Base-by-base conservation (phyloP, 2,113 vertebrate species). In the Hiodon alosoides region DNA sequence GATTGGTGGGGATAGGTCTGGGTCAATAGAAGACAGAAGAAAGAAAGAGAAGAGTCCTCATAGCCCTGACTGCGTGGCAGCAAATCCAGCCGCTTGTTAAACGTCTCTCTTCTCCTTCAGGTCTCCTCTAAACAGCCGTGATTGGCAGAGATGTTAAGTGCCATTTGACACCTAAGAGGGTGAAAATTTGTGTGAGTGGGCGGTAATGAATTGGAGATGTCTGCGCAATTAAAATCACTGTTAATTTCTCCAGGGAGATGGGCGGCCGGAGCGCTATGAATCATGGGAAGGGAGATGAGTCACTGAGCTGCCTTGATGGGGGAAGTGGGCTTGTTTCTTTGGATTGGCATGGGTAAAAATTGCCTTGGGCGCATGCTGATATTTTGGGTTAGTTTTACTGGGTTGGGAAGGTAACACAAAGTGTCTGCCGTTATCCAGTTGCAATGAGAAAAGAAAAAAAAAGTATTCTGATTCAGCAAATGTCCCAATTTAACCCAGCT, bases 91-190 rank as follows among this genome's bases (percentile, higher is more conserved):
- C 71, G 72, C 70, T 76, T 74, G n/a, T 58, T 73, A 59, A 66
- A 75, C 72, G 72, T 73, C 77, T 76, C 59, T 51, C 48, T 17
- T 78, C 73, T 87, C 86, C 88, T 92, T 90, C 86, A 88, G 83
- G 81, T 90, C 89, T 90, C 87, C 87, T 91, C 88, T 86, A 77
- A 86, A 86, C 80, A 82, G 77, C 78, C 65, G 74, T 92, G 91
- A 92, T 89, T 90, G 91, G 90, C 91, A 91, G 89, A 81, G 86
- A 90, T 90, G 91, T 91, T 92, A 92, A 92, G 90, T 90, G 90
- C 87, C 88, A 86, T 92, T 92, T 92, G 91, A 92, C 91, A 91
- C 87, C 86, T 81, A 86, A 89, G 86, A 88, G 86, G 82, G 86
- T 86, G 86, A 85, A 90, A 88, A 90, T 86, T 85, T 81, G 80